phyloP scores from a whole-genome alignment of 2,797 vertebrate genomes.

The Stomatorhinus walkeri region DNA sequence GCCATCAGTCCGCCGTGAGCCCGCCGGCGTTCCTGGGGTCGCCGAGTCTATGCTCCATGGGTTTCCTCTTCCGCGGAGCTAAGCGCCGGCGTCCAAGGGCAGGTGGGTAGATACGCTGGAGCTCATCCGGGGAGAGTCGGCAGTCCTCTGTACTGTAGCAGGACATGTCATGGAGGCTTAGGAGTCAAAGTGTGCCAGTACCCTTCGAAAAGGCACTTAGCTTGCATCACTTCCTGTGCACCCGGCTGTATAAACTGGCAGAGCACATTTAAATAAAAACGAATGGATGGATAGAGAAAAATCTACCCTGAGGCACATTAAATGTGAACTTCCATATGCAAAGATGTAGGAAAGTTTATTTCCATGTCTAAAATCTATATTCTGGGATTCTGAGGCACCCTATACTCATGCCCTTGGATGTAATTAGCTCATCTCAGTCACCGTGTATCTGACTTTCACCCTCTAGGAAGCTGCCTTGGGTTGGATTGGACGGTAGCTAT shows the following conservation, averaged over 20 bases:
- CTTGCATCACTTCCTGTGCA: neutral
- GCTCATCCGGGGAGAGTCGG: neutral
- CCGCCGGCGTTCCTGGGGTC: neutral
- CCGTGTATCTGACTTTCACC: neutral
- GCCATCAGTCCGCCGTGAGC: neutral
- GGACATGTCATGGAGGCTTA: neutral
- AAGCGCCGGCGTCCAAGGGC: neutral
- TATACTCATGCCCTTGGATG: neutral
- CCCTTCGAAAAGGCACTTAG: neutral
- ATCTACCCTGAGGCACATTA: neutral
- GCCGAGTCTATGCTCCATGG: neutral
- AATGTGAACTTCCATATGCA: neutral
- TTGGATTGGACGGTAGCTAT: constrained; percentile 9
- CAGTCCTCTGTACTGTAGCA: neutral
- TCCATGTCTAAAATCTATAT: neutral
- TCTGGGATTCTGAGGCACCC: neutral
- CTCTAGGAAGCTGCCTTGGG: neutral
- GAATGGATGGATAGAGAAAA: neutral
- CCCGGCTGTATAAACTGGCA: neutral
- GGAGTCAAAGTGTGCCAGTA: neutral
- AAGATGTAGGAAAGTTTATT: neutral
- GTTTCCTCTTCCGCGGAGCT: neutral
- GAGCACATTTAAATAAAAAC: neutral
- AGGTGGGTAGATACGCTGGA: neutral
- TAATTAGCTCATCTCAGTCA: neutral